Base-by-base conservation (phyloP, 2,113 vertebrate species). In the Erythrocebus patas region DNA sequence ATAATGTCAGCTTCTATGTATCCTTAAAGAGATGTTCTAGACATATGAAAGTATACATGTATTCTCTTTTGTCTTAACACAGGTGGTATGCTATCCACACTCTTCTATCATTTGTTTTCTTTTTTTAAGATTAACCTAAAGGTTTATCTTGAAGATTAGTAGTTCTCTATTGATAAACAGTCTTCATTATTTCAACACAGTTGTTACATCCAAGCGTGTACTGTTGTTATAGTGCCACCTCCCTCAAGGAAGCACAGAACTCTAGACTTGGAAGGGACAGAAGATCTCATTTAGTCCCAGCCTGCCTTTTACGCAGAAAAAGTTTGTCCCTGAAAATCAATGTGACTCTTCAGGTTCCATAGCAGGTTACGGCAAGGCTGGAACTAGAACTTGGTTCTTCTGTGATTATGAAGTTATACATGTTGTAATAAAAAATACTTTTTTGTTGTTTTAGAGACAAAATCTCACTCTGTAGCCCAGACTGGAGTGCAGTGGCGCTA, bases 341-440 rank as follows among this genome's bases (percentile, higher is more conserved):
- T 22, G 14, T 70, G 32, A 80, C 25, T 86, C 72, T 91, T 89
- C 52, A 80, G 87, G 66, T 6, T 61, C 12, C 79, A 35, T 5
- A 72, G 20, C 18, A 85, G 27, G 45, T 93, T 80, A 48, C 92
- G 40, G 45, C 9, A 45, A 93, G 11, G 11, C 43, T 52, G 27
- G 23, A 70, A 61, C 78, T 52, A n/a, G 82, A 95, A 50, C 52
- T 66, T 27, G 3, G 52, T 85, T 89, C 57, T 84, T 45, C 64
- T 85, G 85, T 96, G 22, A 91, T 92, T 93, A 50, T 86, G 64
- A 86, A 89, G 64, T 89, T 96, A 64, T 50, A 86, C 16, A 59
- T 43, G 64, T 95, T 96, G 5, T 89, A 83, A 96, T 87, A 84
- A 59, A 91, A 96, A 84, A 84, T 87, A 73, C 8, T 81, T 79